These are phyloP conservation scores for Orius insidiosus DNA, from an alignment of 1,140 invertebrate genomes.

Conservation along the genomic window DNA sequence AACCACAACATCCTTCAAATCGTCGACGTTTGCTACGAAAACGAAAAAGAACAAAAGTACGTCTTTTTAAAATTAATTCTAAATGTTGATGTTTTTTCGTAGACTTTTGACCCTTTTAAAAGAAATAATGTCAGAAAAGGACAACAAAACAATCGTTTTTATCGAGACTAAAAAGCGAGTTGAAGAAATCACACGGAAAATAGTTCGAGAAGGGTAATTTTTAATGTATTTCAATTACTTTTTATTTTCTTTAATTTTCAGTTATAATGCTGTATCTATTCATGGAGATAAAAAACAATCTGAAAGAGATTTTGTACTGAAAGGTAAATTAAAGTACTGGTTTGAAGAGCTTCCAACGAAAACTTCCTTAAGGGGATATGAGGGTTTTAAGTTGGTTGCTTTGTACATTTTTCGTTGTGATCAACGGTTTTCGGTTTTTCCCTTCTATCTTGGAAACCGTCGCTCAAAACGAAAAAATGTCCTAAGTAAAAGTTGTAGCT, in stretches of 20 bases:
- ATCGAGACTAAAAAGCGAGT: slow-evolving; percentile 93
- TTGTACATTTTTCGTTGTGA: too few species aligned
- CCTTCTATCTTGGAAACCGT: too few species aligned
- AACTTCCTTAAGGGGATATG: too few species aligned
- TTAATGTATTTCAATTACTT: neutral
- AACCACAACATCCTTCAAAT: slow-evolving; percentile 97
- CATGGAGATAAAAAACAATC: slow-evolving; percentile 96
- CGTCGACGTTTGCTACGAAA: slow-evolving; percentile 80
- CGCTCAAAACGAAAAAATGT: too few species aligned
- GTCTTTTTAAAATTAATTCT: neutral
- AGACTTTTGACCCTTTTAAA: slow-evolving; percentile 70
- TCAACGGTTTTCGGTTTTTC: too few species aligned
- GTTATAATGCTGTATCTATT: slow-evolving; percentile 80
- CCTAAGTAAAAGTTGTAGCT: too few species aligned
- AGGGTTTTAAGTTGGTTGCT: too few species aligned
- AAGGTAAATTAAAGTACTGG: slow-evolving; percentile 32
- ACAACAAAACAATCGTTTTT: slow-evolving; percentile 89
- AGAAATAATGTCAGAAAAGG: slow-evolving; percentile 75
- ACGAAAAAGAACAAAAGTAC: slow-evolving; percentile 64
- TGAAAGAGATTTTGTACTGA: slow-evolving; percentile 87
- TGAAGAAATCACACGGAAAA: slow-evolving; percentile 76
- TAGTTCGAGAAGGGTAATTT: slow-evolving; percentile 63
- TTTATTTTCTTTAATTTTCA: slow-evolving; percentile 22
- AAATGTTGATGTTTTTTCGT: slow-evolving; percentile 19
- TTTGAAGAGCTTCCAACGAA: too few species aligned